A percentile compares a stretch with the other conserved stretches of the same genome.
phyloP scores from a whole-genome alignment of 2,888 invertebrate genomes.

The Trissonchulus sp. region DNA sequence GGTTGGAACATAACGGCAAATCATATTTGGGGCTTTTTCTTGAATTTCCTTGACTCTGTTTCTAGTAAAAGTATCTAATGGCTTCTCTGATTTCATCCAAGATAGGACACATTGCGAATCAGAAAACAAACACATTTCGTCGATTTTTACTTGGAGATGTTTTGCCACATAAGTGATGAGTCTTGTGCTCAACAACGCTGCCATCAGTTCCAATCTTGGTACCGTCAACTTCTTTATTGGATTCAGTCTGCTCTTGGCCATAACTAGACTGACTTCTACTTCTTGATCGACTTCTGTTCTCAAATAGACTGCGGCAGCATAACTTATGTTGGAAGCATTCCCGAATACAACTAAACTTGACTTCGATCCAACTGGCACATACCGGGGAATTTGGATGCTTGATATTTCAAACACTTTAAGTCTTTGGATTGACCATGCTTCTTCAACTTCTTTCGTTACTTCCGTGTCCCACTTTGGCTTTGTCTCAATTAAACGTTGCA shows the following conservation, averaged over 20 bases:
- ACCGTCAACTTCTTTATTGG: conserved; percentile 38
- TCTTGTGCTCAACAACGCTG: conserved; percentile 23
- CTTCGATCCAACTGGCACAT: not conserved
- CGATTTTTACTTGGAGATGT: conserved; percentile 36
- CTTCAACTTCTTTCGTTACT: too few species aligned
- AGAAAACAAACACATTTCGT: conserved; percentile 32
- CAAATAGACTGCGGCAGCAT: conserved; percentile 38
- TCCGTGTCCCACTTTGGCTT: too few species aligned
- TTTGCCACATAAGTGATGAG: conserved; percentile 30
- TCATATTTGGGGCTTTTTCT: conserved; percentile 26
- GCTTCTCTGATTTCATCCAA: conserved; percentile 35
- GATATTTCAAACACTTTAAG: too few species aligned
- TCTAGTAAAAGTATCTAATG: conserved; percentile 34
- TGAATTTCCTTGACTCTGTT: conserved; percentile 41
- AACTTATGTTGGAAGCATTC: conserved; percentile 40
- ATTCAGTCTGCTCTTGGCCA: conserved; percentile 38
- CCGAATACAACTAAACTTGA: conserved; percentile 31
- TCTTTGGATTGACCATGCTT: too few species aligned
- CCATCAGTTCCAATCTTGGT: conserved; percentile 34
- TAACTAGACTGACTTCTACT: too few species aligned
- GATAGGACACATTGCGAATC: conserved; percentile 37
- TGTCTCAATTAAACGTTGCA: conserved; percentile 43
- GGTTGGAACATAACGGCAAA: conserved; percentile 40
- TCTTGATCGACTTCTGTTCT: too few species aligned
- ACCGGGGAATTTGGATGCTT: conserved; percentile 5